Evolutionary conservation across 1,140 invertebrate species (phyloP).

Genomic region (Penaeus chinensis): DNA sequence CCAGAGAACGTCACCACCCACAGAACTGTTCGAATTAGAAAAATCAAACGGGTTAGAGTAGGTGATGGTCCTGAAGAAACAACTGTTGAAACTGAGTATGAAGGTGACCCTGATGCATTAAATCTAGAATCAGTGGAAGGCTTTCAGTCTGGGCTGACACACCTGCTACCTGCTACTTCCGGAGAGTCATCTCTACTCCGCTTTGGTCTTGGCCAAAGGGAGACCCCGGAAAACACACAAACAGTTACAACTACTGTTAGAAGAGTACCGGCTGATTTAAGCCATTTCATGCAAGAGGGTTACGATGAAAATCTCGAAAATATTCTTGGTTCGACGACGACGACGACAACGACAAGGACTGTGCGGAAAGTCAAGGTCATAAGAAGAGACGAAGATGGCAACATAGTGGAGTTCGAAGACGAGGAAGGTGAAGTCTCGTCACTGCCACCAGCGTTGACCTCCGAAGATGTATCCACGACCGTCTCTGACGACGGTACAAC

Average conservation of each 20-base stretch:
- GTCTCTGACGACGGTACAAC: constrained; percentile 43
- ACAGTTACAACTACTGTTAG: constrained; percentile 33
- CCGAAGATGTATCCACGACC: constrained; percentile 22
- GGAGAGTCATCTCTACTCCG: constrained; percentile 51
- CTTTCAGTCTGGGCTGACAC: constrained; percentile 18
- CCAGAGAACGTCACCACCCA: constrained; percentile 43
- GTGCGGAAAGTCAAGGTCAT: constrained; percentile 42
- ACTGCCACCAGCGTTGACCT: constrained; percentile 18
- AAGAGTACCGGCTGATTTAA: constrained; percentile 36
- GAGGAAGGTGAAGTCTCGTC: constrained; percentile 15
- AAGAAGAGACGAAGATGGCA: constrained; percentile 41
- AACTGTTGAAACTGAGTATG: constrained; percentile 41
- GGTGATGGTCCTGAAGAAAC: constrained; percentile 54
- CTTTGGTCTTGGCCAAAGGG: constrained; percentile 55
- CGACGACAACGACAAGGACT: constrained; percentile 46
- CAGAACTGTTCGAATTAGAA: constrained; percentile 41
- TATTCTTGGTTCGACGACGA: constrained; percentile 35
- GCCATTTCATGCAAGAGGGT: constrained; percentile 31
- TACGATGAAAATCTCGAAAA: constrained; percentile 44
- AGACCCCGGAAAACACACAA: constrained; percentile 42
- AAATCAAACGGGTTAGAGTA: constrained; percentile 46
- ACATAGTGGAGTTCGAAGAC: constrained; percentile 47
- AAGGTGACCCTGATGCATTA: constrained; percentile 13
- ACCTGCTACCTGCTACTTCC: constrained; percentile 34
- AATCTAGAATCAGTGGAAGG: constrained; percentile 28